Conservation (phyloP, 2,113 vertebrate species). For the Calidris pygmaea region DNA sequence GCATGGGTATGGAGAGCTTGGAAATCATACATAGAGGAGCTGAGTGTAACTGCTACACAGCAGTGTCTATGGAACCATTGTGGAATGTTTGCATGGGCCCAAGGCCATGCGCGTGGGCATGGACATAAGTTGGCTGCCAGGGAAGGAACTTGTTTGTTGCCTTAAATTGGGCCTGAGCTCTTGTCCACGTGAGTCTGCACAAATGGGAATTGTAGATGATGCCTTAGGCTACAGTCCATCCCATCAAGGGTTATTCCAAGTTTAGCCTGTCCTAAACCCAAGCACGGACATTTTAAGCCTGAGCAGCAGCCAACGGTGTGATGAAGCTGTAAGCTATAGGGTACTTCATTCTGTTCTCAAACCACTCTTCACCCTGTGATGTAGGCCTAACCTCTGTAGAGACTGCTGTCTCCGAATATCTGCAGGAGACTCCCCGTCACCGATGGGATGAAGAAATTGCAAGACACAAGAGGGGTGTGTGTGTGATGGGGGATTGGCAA, state of each 20-base stretch:
- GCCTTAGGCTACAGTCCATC: neutral
- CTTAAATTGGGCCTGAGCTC: neutral
- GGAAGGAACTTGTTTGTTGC: slow-evolving; percentile 10
- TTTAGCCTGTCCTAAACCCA: neutral
- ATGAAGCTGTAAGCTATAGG: neutral
- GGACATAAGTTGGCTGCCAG: neutral
- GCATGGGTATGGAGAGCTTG: neutral
- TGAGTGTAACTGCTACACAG: neutral
- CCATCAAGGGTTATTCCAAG: neutral
- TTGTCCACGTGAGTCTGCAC: neutral
- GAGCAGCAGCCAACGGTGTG: neutral
- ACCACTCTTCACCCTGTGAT: neutral
- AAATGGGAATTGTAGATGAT: slow-evolving; percentile 1
- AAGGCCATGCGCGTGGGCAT: neutral
- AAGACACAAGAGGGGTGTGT: neutral
- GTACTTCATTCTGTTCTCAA: neutral
- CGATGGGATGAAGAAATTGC: neutral
- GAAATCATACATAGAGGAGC: neutral
- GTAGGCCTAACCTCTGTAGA: neutral
- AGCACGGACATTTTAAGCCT: neutral
- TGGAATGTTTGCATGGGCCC: slow-evolving; percentile 29
- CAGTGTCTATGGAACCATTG: neutral
- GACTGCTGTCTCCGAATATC: neutral
- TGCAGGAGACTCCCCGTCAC: neutral
- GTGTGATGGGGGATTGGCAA: neutral